phyloP scores from a whole-genome alignment of 2,113 vertebrate genomes.

The Sitta europaea region DNA sequence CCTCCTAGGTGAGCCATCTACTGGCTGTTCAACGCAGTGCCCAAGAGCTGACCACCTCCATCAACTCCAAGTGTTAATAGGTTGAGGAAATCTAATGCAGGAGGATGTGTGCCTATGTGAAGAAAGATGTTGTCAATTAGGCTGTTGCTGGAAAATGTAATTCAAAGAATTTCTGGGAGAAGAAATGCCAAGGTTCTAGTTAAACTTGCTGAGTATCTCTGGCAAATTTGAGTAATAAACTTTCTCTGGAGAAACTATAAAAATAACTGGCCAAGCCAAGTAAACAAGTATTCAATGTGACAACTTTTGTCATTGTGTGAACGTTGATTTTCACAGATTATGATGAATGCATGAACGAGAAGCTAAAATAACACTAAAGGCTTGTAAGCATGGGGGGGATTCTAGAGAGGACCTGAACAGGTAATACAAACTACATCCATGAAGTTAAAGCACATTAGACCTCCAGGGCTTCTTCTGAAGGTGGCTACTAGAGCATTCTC shows the following conservation, averaged over 20 bases:
- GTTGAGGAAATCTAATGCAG: not conserved
- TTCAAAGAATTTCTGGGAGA: not conserved
- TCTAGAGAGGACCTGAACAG: not conserved
- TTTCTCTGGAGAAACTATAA: slow-evolving; percentile 28
- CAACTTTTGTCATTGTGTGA: slow-evolving; percentile 37
- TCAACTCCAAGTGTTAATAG: not conserved
- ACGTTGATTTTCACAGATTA: slow-evolving; percentile 27
- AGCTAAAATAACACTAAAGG: slow-evolving; percentile 7
- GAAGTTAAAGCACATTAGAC: not conserved
- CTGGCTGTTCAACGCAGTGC: not conserved
- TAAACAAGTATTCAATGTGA: slow-evolving; percentile 13
- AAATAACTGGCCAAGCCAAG: slow-evolving; percentile 37
- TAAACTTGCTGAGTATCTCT: slow-evolving; percentile 47
- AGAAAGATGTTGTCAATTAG: slow-evolving; percentile 56
- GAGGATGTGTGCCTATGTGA: not conserved
- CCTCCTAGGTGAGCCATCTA: not conserved
- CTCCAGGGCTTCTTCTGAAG: not conserved
- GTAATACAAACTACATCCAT: not conserved
- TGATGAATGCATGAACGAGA: not conserved
- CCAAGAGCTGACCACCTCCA: not conserved
- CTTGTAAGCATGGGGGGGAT: not conserved
- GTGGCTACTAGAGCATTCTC: not conserved
- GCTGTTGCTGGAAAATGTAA: slow-evolving; percentile 12
- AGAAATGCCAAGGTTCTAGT: slow-evolving; percentile 40
- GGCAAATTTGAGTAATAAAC: slow-evolving; percentile 28